Evolutionary conservation across 2,888 invertebrate species (phyloP).

Genomic region (Hipparchia sbordonii): DNA sequence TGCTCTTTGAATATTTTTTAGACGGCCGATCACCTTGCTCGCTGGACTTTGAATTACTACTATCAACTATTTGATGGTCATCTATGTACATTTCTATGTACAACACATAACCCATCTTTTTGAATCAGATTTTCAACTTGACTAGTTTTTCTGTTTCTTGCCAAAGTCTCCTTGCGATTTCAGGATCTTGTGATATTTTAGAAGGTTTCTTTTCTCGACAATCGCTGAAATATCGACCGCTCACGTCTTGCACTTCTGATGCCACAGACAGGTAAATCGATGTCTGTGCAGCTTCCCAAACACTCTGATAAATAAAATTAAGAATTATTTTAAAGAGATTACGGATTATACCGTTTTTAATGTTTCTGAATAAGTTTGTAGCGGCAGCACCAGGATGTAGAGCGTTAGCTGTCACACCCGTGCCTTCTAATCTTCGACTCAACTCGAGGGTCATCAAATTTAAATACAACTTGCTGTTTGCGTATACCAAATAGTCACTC

Average conservation of each 20-base stretch:
- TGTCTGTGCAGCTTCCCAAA: conserved; percentile 86
- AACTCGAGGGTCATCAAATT: conserved; percentile 85
- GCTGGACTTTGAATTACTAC: conserved; percentile 2
- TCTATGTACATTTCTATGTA: neutral
- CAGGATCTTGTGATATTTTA: conserved; percentile 76
- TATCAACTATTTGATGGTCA: conserved; percentile 4
- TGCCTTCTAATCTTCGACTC: conserved; percentile 81
- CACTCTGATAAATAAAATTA: conserved; percentile 78
- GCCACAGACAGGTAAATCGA: conserved; percentile 81
- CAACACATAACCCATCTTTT: no score
- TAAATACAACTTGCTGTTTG: conserved; percentile 84
- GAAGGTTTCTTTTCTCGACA: conserved; percentile 78
- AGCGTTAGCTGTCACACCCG: conserved; percentile 86
- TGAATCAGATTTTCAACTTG: conserved; percentile 44
- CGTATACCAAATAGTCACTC: conserved; percentile 75
- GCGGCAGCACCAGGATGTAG: conserved; percentile 88
- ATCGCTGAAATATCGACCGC: conserved; percentile 86
- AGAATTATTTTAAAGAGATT: conserved; percentile 53
- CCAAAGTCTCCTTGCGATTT: conserved; percentile 84
- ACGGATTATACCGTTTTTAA: conserved; percentile 69
- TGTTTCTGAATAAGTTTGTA: conserved; percentile 85
- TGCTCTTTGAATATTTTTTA: neutral
- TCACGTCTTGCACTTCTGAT: conserved; percentile 82
- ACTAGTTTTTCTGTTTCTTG: conserved; percentile 84
- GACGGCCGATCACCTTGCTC: neutral